Evolutionary conservation across 2,888 invertebrate species (phyloP), one percentile per base, ranked within the genome.

Genomic region (Drosophila kambysellisi): DNA sequence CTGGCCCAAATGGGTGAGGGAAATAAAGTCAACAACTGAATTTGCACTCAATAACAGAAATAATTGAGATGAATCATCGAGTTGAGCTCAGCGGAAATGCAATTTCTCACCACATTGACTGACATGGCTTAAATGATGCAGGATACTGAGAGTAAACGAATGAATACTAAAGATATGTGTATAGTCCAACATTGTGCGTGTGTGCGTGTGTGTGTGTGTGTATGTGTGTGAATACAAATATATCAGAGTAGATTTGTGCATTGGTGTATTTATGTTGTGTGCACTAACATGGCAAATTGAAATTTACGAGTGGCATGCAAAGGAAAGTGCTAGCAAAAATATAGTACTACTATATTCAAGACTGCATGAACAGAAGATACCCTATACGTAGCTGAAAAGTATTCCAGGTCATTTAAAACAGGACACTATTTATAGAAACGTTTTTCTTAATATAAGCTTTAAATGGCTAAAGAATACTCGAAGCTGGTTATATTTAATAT

Each of bases 271-370:
- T 65, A 59, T 56, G 51, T 50, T 56, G 58, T 70, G 65, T 74
- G 76, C 69, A 71, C 61, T 83, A 53, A 67, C 46, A 65, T 74
- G 77, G 74, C 74, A 77, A 88, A 89, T 88, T 75, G 75, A 80
- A 76, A 88, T 87, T 87, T 81, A 84, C 76, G 85, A 89, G 71
- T 76, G 73, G n/a, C 48, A 37, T 56, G 58, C 61, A 62, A 74
- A 58, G 59, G 48, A 53, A 67, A 72, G 50, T n/a, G 30, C 46
- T 50, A 41, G 48, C 39, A 70, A 69, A 68, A 51, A 20, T 20
- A 32, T 15, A 37, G 35, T 29, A 33, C 32, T 46, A 32, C 33
- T 15, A 20, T 46, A 12, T 20, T n/a, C 20, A n/a, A 5, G 17
- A 37, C 6, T 48, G 8, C 8, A 12, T 2, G 0, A 15, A 39